These are phyloP conservation scores for Metridium senile DNA, from an alignment of 92 coral and sea anemone species.

Conservation along the genomic window DNA sequence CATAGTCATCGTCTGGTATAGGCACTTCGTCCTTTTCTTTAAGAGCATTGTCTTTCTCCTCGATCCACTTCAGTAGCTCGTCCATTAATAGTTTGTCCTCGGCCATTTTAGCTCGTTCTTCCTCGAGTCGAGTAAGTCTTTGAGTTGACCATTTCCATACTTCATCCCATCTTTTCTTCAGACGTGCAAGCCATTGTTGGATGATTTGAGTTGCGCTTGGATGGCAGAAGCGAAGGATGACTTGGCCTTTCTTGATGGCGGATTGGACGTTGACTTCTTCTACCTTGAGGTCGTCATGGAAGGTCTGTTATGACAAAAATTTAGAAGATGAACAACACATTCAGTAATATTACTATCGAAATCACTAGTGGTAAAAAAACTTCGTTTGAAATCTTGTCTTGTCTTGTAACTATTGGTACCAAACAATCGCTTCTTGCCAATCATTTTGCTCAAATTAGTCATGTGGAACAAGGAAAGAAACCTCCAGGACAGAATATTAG, in stretches of 20 bases:
- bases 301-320: constrained; percentile 39
- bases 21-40: constrained; percentile 88
- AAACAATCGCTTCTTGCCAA: too few relatives aligned
- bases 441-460: too few relatives aligned
- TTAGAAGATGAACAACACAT: too few relatives aligned
- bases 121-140: constrained; percentile 86
- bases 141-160: constrained; percentile 92
- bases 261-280: constrained; percentile 93
- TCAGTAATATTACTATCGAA: too few relatives aligned
- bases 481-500: too few relatives aligned
- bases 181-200: constrained; percentile 89
- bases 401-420: too few relatives aligned
- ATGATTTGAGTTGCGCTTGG: constrained; percentile 96
- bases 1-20: constrained; percentile 91
- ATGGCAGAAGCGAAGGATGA: constrained; percentile 96
- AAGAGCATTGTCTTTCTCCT: constrained; percentile 73
- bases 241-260: constrained; percentile 96
- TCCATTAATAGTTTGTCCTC: constrained; percentile 85
- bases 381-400: too few relatives aligned
- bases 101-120: constrained; percentile 71
- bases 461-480: too few relatives aligned
- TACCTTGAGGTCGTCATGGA: constrained; percentile 77
- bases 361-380: too few relatives aligned
- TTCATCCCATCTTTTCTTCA: constrained; percentile 97
- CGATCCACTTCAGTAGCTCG: constrained; percentile 88